phyloP scores from a whole-genome alignment of 2,113 vertebrate genomes.

The Excalfactoria chinensis region DNA sequence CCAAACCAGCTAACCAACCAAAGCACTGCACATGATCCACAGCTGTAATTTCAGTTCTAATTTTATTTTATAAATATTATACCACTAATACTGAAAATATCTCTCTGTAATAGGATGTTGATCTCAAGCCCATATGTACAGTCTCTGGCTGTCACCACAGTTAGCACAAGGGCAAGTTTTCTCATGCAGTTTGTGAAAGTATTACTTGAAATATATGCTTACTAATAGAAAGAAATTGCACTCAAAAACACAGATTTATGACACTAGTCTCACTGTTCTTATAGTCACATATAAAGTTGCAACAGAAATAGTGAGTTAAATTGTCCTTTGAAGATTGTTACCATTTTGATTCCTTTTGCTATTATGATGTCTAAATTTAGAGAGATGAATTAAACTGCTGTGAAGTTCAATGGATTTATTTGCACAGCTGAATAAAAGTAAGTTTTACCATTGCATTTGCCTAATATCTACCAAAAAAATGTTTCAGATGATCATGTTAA shows the following conservation, averaged over 20 bases:
- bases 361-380: not conserved
- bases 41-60: not conserved
- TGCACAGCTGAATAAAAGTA: not conserved
- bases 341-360: not conserved
- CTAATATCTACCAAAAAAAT: not conserved
- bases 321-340: not conserved
- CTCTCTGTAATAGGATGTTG: not conserved
- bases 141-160: not conserved
- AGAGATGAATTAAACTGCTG: not conserved
- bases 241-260: not conserved
- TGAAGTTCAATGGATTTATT: not conserved
- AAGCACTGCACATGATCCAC: not conserved
- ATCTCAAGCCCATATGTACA: not conserved
- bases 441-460: not conserved
- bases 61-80: not conserved
- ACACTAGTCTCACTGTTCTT: not conserved
- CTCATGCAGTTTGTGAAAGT: not conserved
- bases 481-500: fast-evolving
- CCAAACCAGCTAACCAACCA: not conserved
- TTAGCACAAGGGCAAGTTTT: not conserved
- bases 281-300: not conserved
- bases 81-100: not conserved
- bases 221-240: not conserved
- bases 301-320: not conserved
- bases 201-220: not conserved